phyloP scores from a whole-genome alignment of 2,113 vertebrate genomes.

The Gobio gobio region DNA sequence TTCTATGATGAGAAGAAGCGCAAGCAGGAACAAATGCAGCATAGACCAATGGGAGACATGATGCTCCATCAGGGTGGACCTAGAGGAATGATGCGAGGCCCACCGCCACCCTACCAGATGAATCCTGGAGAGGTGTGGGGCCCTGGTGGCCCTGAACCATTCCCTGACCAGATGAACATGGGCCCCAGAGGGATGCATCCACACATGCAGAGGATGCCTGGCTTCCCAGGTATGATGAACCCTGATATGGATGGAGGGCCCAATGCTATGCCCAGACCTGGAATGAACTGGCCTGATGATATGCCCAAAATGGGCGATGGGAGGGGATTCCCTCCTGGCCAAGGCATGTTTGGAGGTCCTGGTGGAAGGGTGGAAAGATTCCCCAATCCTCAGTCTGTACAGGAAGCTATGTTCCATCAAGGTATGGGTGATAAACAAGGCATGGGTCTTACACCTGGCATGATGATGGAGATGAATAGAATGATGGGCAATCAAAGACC shows the following conservation, averaged over 20 bases:
- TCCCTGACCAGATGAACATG: constrained; percentile 90
- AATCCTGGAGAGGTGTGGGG: constrained; percentile 92
- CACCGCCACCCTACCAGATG: constrained; percentile 96
- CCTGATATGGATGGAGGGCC: constrained; percentile 93
- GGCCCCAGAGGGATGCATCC: constrained; percentile 90
- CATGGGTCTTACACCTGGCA: constrained; percentile 88
- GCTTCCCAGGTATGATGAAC: constrained; percentile 95
- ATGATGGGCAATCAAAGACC: constrained; percentile 92
- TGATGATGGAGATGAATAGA: constrained; percentile 94
- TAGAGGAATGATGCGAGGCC: constrained; percentile 89
- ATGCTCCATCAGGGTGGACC: constrained; percentile 96
- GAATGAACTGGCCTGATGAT: constrained; percentile 95
- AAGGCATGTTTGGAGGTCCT: constrained; percentile 90
- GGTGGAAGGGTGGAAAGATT: constrained; percentile 94
- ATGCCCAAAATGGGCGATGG: constrained; percentile 95
- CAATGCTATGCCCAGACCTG: constrained; percentile 82
- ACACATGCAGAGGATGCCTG: constrained; percentile 93
- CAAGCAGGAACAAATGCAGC: constrained; percentile 96
- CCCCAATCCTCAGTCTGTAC: constrained; percentile 91
- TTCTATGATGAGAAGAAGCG: constrained; percentile 98
- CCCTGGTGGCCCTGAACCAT: constrained; percentile 86
- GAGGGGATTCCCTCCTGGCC: constrained; percentile 90
- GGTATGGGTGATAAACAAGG: constrained; percentile 92
- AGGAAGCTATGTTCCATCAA: constrained; percentile 95
- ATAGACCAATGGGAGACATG: constrained; percentile 94